Evolutionary conservation across 2,113 vertebrate species (phyloP).

Genomic region (Oxyura jamaicensis): DNA sequence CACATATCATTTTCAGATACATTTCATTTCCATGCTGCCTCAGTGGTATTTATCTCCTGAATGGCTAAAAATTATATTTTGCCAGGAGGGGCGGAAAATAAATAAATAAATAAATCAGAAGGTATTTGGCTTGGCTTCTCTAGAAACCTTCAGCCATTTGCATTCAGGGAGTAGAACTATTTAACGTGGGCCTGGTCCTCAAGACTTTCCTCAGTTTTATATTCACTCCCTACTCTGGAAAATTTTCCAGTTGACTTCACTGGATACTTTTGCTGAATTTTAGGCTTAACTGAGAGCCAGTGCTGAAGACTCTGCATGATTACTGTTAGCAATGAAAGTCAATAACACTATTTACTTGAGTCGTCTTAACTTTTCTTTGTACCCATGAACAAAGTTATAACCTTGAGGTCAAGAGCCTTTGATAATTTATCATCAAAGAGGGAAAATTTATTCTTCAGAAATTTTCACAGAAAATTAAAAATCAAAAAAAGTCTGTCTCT

Average conservation of each 20-base stretch:
- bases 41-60: not conserved
- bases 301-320: not conserved
- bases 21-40: not conserved
- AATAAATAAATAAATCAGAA: not conserved
- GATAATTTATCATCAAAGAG: not conserved
- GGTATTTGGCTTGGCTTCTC: slow-evolving; percentile 38
- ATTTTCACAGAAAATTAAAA: not conserved
- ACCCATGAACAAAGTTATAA: not conserved
- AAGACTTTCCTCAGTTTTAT: not conserved
- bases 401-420: not conserved
- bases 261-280: not conserved
- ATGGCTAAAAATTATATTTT: slow-evolving; percentile 23
- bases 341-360: not conserved
- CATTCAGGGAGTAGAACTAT: slow-evolving; percentile 17
- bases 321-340: not conserved
- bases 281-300: not conserved
- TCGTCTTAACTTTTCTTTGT: not conserved
- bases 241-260: not conserved
- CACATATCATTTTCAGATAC: not conserved
- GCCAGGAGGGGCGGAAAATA: not conserved
- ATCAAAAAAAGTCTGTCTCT: not conserved
- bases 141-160: slow-evolving; percentile 36
- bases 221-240: not conserved
- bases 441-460: not conserved
- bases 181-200: not conserved